Percentiles rank a stretch among this genome's conserved stretches.
phyloP scores from a whole-genome alignment of 1,140 invertebrate species.

The Condylostylus longicornis region DNA sequence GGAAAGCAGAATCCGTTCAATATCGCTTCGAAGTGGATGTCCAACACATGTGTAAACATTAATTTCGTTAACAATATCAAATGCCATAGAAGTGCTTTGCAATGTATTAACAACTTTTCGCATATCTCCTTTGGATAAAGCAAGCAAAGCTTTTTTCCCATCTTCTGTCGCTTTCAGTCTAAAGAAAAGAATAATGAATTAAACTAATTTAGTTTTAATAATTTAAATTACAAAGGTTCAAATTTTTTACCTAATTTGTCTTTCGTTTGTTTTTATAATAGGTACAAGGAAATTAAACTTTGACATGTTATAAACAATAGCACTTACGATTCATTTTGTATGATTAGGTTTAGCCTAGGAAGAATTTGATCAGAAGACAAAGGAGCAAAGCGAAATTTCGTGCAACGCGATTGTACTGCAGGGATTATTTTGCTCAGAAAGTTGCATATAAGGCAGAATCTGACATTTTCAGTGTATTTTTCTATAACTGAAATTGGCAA shows the following conservation, averaged over 20 bases:
- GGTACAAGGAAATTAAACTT: not conserved
- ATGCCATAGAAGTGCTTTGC: constrained; percentile 83
- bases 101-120: constrained; percentile 90
- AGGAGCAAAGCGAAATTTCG: constrained; percentile 92
- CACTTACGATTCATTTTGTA: constrained; percentile 66
- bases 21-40: constrained; percentile 80
- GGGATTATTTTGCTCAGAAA: constrained; percentile 98
- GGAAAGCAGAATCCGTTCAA: constrained; percentile 78
- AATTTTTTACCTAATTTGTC: not conserved
- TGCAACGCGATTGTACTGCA: constrained; percentile 94
- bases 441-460: constrained; percentile 99
- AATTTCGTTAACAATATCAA: constrained; percentile 71
- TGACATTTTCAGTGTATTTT: constrained; percentile 94
- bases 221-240: not conserved
- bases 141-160: constrained; percentile 80
- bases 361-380: constrained; percentile 73
- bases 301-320: not conserved
- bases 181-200: constrained; percentile 8
- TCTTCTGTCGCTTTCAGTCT: constrained; percentile 77
- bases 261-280: not conserved
- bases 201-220: not conserved
- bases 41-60: constrained; percentile 94
- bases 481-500: constrained; percentile 71
- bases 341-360: constrained; percentile 74
- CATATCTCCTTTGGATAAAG: constrained; percentile 94